Percentiles rank a stretch among this genome's conserved stretches.
These are phyloP conservation scores for Balanococcus diminutus DNA, from an alignment of 2,888 invertebrate species.

Conservation along the genomic window DNA sequence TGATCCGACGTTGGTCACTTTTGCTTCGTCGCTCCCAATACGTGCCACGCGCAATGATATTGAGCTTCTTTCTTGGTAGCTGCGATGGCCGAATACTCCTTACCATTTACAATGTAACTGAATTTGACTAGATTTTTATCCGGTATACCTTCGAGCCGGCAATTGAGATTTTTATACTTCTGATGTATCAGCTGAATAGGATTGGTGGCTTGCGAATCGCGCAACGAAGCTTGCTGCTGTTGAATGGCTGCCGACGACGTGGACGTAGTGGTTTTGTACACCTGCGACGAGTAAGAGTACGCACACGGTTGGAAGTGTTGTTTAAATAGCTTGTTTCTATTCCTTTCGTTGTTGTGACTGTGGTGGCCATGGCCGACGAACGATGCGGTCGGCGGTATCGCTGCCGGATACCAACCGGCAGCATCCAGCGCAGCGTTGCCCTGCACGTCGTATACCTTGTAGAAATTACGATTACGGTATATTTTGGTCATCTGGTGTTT, in stretches of 20 bases:
- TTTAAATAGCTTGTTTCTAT: background rate
- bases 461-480: constrained; percentile 46
- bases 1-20: background rate
- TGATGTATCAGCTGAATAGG: constrained; percentile 50
- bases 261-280: background rate
- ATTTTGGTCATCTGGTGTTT: constrained; percentile 44
- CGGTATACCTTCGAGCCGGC: constrained; percentile 49
- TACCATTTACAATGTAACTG: constrained; percentile 51
- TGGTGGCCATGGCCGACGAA: background rate
- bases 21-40: constrained; percentile 20
- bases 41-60: constrained; percentile 50
- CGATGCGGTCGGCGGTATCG: background rate
- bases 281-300: background rate
- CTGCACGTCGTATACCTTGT: background rate
- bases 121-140: constrained; percentile 48
- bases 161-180: constrained; percentile 48
- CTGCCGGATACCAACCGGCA: constrained; percentile 14
- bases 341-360: background rate
- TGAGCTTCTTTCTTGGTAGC: constrained; percentile 47
- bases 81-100: constrained; percentile 50
- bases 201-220: constrained; percentile 4
- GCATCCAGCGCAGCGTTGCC: background rate
- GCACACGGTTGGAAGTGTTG: background rate
- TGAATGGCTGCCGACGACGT: background rate
- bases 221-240: background rate